Evolutionary conservation across 2,888 invertebrate genomes (phyloP).

Genomic region (Zaprionus lineosus): DNA sequence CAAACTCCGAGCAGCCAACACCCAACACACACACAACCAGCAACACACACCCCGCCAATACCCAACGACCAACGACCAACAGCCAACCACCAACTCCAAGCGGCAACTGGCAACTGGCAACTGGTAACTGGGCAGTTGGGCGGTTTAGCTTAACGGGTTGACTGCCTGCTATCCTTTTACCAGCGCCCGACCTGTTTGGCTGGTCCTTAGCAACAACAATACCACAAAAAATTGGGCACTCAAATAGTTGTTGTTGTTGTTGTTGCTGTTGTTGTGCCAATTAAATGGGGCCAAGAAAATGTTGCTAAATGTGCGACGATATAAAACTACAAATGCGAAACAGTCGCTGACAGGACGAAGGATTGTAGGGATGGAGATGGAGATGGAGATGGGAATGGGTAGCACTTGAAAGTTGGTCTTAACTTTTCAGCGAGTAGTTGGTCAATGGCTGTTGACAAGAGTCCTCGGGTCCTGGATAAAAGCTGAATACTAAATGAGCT

Average conservation of each 20-base stretch:
- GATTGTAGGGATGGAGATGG: neutral
- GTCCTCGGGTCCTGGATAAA: conserved; percentile 6
- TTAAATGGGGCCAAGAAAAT: conserved; percentile 65
- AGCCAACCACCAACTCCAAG: no score
- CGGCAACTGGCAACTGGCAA: conserved; percentile 52
- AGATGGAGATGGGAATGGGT: neutral
- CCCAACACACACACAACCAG: no score
- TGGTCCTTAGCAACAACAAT: conserved; percentile 1
- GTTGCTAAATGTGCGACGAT: conserved; percentile 41
- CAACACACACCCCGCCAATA: no score
- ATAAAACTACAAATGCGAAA: conserved; percentile 50
- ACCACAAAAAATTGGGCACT: conserved; percentile 44
- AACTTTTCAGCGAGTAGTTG: conserved; percentile 11
- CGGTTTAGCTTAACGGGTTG: conserved; percentile 38
- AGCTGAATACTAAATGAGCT: conserved; percentile 9
- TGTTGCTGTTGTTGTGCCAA: conserved; percentile 64
- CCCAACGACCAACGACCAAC: no score
- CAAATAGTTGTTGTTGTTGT: no score
- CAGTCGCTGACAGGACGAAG: conserved; percentile 18
- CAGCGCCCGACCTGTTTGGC: neutral
- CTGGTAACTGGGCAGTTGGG: conserved; percentile 18
- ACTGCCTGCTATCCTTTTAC: neutral
- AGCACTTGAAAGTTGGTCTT: conserved; percentile 8
- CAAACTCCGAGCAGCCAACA: conserved; percentile 49
- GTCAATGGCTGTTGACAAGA: conserved; percentile 44